Conservation (phyloP, 2,113 vertebrate genomes). For the Neodontobutis hainanensis region DNA sequence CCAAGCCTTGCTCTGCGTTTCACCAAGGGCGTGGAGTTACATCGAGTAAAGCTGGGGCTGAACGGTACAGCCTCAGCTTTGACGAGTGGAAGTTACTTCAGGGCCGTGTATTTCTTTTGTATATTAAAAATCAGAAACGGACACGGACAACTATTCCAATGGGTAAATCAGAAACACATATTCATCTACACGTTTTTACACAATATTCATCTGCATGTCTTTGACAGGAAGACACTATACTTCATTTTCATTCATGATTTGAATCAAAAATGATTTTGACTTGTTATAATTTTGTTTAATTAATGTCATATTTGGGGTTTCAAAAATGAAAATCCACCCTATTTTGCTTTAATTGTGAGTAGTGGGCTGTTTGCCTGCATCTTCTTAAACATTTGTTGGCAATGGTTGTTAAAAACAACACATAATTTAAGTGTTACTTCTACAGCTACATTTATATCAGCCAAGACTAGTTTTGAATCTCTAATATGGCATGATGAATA, state of each 20-base stretch:
- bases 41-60: neutral
- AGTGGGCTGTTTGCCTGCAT: slow-evolving; percentile 22
- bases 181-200: neutral
- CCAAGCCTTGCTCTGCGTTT: neutral
- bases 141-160: neutral
- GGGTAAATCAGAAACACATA: neutral
- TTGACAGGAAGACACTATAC: neutral
- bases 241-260: neutral
- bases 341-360: slow-evolving; percentile 6
- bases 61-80: no score
- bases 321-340: slow-evolving; percentile 6
- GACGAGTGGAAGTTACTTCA: no score
- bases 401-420: slow-evolving; percentile 7
- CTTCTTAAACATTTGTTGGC: slow-evolving; percentile 8
- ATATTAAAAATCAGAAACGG: no score
- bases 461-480: neutral
- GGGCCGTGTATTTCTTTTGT: no score
- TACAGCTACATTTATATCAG: neutral
- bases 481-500: neutral
- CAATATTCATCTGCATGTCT: no score
- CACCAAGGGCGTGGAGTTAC: neutral
- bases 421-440: slow-evolving; percentile 3
- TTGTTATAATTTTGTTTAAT: neutral
- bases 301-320: slow-evolving; percentile 6
- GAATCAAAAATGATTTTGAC: neutral